A percentile compares a stretch with the other conserved stretches of the same genome.
These are phyloP conservation scores for Melieria crassipennis DNA, from an alignment of 2,888 invertebrate genomes.

Conservation along the genomic window DNA sequence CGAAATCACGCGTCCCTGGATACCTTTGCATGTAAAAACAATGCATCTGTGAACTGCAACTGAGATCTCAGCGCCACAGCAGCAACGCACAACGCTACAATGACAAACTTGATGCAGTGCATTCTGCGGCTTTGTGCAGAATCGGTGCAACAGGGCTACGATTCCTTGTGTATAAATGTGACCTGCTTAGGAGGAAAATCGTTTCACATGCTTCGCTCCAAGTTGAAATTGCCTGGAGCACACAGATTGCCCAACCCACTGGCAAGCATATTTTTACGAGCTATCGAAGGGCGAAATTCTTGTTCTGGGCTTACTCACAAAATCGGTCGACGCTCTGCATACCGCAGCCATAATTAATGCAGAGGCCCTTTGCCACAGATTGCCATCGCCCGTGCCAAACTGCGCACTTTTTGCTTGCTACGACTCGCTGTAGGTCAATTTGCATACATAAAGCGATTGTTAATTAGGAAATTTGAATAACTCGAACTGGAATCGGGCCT, in stretches of 20 bases:
- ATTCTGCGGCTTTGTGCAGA: conserved; percentile 35
- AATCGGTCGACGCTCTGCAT: background rate
- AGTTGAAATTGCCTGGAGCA: conserved; percentile 40
- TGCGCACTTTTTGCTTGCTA: no score
- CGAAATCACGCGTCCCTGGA: conserved; percentile 2
- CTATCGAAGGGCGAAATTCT: background rate
- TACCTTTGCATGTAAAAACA: background rate
- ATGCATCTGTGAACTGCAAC: no score
- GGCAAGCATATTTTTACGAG: conserved; percentile 51
- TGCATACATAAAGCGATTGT: no score
- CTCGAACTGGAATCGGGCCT: no score
- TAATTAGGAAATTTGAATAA: no score
- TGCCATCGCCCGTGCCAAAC: no score
- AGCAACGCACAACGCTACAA: conserved; percentile 48
- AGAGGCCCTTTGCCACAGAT: no score
- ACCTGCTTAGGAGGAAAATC: no score
- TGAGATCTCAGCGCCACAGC: conserved; percentile 39
- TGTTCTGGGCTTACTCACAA: background rate
- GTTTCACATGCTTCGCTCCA: no score
- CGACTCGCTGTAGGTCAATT: no score
- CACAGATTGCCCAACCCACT: conserved; percentile 48
- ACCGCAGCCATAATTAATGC: no score
- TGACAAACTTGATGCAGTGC: conserved; percentile 44
- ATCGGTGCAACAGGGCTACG: conserved; percentile 2
- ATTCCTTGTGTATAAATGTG: no score